Conservation (phyloP, 2,888 invertebrate genomes). For the Mycalesis mineus region DNA sequence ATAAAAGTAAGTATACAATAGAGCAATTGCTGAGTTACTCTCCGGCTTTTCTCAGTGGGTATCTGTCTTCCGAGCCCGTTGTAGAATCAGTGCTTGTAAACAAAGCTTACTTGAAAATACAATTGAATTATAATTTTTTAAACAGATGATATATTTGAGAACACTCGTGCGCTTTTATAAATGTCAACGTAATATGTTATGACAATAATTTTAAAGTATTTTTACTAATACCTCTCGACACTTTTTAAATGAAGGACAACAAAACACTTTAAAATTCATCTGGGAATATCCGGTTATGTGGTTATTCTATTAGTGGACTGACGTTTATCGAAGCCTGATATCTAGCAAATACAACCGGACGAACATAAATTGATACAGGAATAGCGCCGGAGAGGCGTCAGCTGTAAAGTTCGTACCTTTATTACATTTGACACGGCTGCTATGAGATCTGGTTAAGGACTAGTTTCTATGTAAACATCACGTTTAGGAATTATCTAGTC, state of each 20-base stretch:
- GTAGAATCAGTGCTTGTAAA: too few species aligned
- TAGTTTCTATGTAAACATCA: too few species aligned
- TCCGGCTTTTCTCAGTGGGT: too few species aligned
- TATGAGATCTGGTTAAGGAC: too few species aligned
- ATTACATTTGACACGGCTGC: slow-evolving; percentile 1
- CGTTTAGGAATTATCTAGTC: too few species aligned
- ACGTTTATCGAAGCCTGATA: slow-evolving; percentile 5
- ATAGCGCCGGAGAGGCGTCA: slow-evolving; percentile 6
- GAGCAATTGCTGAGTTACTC: too few species aligned
- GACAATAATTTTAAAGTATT: neutral
- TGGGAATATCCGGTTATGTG: neutral
- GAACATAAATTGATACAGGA: slow-evolving; percentile 9
- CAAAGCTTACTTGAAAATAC: too few species aligned
- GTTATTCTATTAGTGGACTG: slow-evolving; percentile 9
- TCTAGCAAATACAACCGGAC: slow-evolving; percentile 6
- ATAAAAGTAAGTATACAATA: too few species aligned
- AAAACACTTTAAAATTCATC: neutral
- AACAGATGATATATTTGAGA: too few species aligned
- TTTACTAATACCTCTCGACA: neutral
- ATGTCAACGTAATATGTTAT: neutral
- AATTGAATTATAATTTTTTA: too few species aligned
- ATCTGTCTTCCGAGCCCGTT: too few species aligned
- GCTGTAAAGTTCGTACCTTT: slow-evolving; percentile 8
- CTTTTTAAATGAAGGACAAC: neutral
- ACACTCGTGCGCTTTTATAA: too few species aligned